A percentile compares a stretch with the other conserved stretches of the same genome.
Evolutionary conservation across 2,888 invertebrate species (phyloP).

Genomic region (Boloria euphrosyne): DNA sequence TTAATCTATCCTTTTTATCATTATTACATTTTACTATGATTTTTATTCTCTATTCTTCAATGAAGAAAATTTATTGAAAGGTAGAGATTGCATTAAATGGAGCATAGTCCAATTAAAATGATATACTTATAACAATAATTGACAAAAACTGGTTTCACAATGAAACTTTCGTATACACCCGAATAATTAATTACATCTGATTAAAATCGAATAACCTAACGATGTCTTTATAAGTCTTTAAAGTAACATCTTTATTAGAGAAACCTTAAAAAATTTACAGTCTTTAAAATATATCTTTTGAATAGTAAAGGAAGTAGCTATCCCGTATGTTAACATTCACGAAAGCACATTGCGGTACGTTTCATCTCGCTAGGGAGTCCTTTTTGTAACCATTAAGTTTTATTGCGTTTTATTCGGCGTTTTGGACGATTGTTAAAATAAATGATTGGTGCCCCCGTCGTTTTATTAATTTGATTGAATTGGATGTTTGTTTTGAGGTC

Average conservation of each 20-base stretch:
- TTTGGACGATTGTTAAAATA: slow-evolving; percentile 66
- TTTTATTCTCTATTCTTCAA: too few species aligned
- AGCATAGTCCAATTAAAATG: too few species aligned
- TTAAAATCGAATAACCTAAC: too few species aligned
- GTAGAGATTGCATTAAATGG: too few species aligned
- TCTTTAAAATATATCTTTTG: background rate
- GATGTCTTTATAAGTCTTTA: background rate
- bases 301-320: slow-evolving; percentile 62
- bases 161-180: too few species aligned
- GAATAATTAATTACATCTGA: too few species aligned
- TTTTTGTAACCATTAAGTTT: slow-evolving; percentile 48
- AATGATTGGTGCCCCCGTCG: slow-evolving; percentile 61
- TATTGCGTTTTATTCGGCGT: slow-evolving; percentile 32
- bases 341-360: slow-evolving; percentile 53
- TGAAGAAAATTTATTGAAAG: too few species aligned
- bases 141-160: too few species aligned
- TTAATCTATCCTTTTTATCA: too few species aligned
- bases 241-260: background rate
- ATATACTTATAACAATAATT: too few species aligned
- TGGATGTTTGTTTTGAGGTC: slow-evolving; percentile 57
- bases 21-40: too few species aligned
- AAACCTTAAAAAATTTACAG: background rate
- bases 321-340: slow-evolving; percentile 65
- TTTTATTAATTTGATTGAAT: slow-evolving; percentile 72
- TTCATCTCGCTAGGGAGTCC: slow-evolving; percentile 76